Percentiles rank a stretch among this genome's conserved stretches.
Conservation (phyloP, 2,797 vertebrate species). For the Cetoscarus ocellatus region DNA sequence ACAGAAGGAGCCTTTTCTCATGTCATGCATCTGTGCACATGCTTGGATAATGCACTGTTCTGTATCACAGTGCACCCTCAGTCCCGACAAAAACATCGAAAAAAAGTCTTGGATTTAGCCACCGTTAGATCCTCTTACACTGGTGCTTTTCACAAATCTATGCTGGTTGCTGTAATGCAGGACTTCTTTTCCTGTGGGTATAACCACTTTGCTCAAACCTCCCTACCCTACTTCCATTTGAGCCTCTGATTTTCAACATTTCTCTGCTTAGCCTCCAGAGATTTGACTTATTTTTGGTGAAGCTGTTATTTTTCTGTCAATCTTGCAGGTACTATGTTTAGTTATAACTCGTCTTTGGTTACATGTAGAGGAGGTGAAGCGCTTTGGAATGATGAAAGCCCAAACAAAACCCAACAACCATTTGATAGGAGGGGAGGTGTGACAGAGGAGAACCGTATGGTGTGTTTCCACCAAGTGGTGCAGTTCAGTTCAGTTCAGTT, state of each 20-base stretch:
- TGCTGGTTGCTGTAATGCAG: constrained; percentile 3
- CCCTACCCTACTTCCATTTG: neutral
- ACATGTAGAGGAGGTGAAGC: neutral
- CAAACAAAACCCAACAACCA: neutral
- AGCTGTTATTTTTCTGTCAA: constrained; percentile 2
- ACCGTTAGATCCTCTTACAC: neutral
- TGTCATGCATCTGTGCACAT: constrained; percentile 39
- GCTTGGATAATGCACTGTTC: constrained; percentile 2
- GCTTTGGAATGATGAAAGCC: neutral
- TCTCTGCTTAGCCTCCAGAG: constrained; percentile 10
- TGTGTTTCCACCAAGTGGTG: too few species aligned
- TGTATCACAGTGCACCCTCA: constrained; percentile 4
- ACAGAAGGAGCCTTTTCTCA: constrained; percentile 14
- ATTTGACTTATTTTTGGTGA: constrained; percentile 6
- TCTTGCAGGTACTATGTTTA: constrained; percentile 4
- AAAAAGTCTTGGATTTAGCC: neutral
- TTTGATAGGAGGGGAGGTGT: neutral
- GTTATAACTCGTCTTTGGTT: constrained; percentile 1
- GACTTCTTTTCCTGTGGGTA: constrained; percentile 12
- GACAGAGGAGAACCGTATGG: neutral
- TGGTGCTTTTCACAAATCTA: constrained; percentile 7
- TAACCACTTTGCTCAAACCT: constrained; percentile 29
- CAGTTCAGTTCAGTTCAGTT: too few species aligned
- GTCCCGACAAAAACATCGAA: neutral
- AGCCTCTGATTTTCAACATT: constrained; percentile 29